These are phyloP conservation scores for Muschampia plurimacula DNA, from an alignment of 2,888 invertebrate species.

Conservation along the genomic window DNA sequence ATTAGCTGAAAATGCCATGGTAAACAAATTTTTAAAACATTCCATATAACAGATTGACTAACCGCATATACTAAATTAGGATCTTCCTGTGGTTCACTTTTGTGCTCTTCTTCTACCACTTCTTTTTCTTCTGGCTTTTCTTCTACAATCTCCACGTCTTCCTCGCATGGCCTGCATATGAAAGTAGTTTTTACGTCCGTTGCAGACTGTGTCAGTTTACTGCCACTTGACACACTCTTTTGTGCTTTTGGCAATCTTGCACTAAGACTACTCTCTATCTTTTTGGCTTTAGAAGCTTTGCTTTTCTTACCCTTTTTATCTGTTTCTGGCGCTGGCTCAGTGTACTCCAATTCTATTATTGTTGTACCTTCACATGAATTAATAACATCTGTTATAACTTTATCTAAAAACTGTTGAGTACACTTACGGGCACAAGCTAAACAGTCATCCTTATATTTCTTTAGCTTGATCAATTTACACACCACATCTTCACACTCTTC, in stretches of 20 bases:
- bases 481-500: slow-evolving; percentile 80
- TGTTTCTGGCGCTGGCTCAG: slow-evolving; percentile 52
- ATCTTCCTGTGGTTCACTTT: slow-evolving; percentile 57
- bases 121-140: slow-evolving; percentile 60
- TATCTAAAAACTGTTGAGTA: slow-evolving; percentile 64
- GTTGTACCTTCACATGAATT: slow-evolving; percentile 68
- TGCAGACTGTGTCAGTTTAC: slow-evolving; percentile 60
- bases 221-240: slow-evolving; percentile 52
- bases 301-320: slow-evolving; percentile 66
- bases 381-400: slow-evolving; percentile 62
- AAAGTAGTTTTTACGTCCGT: slow-evolving; percentile 63
- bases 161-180: slow-evolving; percentile 72
- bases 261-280: slow-evolving; percentile 60
- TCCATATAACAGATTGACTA: slow-evolving; percentile 72
- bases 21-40: slow-evolving; percentile 68
- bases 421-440: slow-evolving; percentile 68
- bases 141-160: slow-evolving; percentile 49
- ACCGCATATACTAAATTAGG: slow-evolving; percentile 67
- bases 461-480: slow-evolving; percentile 67
- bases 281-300: slow-evolving; percentile 56
- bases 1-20: slow-evolving; percentile 73
- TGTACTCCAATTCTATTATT: slow-evolving; percentile 67
- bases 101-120: slow-evolving; percentile 62
- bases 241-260: slow-evolving; percentile 59
- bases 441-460: slow-evolving; percentile 69